Percentiles rank a stretch among this genome's conserved stretches.
These are phyloP conservation scores for Dicrurus megarhynchus DNA, from an alignment of 2,113 vertebrate genomes.

Conservation along the genomic window DNA sequence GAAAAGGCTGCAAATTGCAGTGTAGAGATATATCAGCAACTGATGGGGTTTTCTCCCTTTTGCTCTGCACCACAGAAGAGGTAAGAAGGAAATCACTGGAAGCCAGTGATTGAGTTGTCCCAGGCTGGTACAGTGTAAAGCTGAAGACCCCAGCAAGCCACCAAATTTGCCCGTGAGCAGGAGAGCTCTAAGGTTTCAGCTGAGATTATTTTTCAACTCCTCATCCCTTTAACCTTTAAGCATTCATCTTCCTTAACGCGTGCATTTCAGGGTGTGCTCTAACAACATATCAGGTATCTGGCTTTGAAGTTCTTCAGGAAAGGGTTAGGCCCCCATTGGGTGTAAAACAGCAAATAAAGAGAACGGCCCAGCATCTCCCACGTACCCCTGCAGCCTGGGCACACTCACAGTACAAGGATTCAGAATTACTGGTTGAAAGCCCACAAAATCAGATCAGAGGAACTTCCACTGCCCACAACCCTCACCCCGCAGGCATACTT, in stretches of 20 bases:
- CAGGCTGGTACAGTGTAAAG: not conserved
- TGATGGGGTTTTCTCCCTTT: not conserved
- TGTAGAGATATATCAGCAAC: not conserved
- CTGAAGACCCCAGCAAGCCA: not conserved
- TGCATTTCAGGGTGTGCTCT: not conserved
- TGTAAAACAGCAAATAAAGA: not conserved
- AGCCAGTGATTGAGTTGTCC: not conserved
- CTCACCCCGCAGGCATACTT: not conserved
- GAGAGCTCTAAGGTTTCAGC: constrained; percentile 15
- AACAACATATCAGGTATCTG: not conserved
- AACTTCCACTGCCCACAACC: not conserved
- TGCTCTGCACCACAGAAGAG: not conserved
- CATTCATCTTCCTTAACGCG: not conserved
- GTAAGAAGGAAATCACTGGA: not conserved
- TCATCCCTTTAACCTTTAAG: constrained; percentile 17
- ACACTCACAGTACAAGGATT: not conserved
- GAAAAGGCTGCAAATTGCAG: not conserved
- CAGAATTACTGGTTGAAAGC: not conserved
- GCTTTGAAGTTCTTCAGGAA: constrained; percentile 5
- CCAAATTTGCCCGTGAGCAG: not conserved
- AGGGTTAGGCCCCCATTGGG: not conserved
- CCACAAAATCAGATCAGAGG: not conserved
- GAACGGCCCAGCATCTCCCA: not conserved
- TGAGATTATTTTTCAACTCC: not conserved
- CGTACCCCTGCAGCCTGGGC: not conserved